These are phyloP conservation scores for Channallabes apus DNA, from an alignment of 2,797 vertebrate species.

Conservation along the genomic window DNA sequence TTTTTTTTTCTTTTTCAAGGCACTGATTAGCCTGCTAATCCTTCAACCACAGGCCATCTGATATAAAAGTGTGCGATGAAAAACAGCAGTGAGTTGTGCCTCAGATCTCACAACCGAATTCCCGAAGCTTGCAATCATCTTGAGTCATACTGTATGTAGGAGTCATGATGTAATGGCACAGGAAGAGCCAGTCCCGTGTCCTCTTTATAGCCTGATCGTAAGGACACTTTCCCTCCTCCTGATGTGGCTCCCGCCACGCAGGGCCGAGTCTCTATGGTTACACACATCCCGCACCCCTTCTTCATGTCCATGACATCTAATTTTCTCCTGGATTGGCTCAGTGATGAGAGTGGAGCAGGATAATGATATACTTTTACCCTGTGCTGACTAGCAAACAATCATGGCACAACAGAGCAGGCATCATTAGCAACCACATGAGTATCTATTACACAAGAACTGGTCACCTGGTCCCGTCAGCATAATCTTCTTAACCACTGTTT, in stretches of 20 bases:
- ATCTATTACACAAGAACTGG: conserved; percentile 62
- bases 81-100: background rate
- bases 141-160: conserved; percentile 14
- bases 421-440: conserved; percentile 72
- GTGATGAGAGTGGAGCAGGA: conserved; percentile 66
- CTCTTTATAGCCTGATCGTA: conserved; percentile 35
- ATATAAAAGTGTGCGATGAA: background rate
- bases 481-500: conserved; percentile 1
- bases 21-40: background rate
- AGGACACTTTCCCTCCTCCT: conserved; percentile 54
- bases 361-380: conserved; percentile 82
- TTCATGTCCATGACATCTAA: conserved; percentile 72
- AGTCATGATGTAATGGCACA: conserved; percentile 38
- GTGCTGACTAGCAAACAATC: conserved; percentile 70
- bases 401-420: conserved; percentile 70
- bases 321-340: conserved; percentile 71
- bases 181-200: conserved; percentile 35
- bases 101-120: background rate
- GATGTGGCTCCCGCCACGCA: conserved; percentile 58
- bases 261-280: conserved; percentile 67
- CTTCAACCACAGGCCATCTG: background rate
- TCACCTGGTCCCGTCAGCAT: conserved; percentile 37
- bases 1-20: background rate
- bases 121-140: background rate
- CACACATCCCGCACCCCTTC: conserved; percentile 60